Evolutionary conservation across 1,140 invertebrate species (phyloP).

Genomic region (Cataglyphis hispanica): DNA sequence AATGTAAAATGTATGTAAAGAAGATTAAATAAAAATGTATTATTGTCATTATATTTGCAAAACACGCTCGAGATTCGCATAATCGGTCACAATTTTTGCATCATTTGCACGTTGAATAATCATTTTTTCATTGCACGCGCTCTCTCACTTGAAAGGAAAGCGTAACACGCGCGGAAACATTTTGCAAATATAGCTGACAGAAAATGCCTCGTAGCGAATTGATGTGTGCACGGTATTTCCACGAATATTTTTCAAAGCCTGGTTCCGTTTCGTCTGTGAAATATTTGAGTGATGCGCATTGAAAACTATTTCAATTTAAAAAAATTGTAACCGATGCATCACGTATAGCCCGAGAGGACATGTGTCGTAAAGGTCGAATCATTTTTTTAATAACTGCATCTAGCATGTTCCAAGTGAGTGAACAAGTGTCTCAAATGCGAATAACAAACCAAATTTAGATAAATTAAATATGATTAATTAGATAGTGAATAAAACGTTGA

Average conservation of each 20-base stretch:
- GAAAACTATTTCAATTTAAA: constrained; percentile 9
- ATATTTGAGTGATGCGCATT: background rate
- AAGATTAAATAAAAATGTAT: constrained; percentile 18
- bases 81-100: background rate
- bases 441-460: background rate
- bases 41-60: background rate
- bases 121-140: background rate
- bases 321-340: background rate
- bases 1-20: background rate
- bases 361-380: background rate
- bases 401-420: background rate
- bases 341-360: background rate
- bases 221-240: constrained; percentile 1
- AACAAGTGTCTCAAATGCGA: background rate
- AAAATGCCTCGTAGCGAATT: constrained; percentile 9
- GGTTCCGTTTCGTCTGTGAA: background rate
- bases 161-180: background rate
- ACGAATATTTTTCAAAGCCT: constrained; percentile 31
- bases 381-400: background rate
- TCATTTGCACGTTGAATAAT: background rate
- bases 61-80: background rate
- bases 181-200: constrained; percentile 8
- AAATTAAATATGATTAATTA: background rate
- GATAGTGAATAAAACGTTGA: background rate
- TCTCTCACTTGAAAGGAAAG: background rate